A percentile compares a stretch with the other conserved stretches of the same genome.
phyloP scores from a whole-genome alignment of 92 coral and sea anemone species.

The Parazoanthus swiftii region DNA sequence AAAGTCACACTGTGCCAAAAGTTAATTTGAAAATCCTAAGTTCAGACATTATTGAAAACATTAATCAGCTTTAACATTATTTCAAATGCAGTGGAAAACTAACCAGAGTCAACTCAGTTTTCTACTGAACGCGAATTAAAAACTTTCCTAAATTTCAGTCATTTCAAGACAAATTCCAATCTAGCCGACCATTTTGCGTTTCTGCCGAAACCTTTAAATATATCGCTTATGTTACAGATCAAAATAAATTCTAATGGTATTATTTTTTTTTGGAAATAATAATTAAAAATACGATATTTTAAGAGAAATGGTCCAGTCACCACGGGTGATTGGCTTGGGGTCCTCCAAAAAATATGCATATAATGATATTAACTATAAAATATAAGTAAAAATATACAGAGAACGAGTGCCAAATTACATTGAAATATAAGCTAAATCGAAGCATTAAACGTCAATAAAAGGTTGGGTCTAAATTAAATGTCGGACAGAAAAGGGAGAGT shows the following conservation, averaged over 20 bases:
- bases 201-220: not conserved
- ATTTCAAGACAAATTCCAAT: not conserved
- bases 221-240: not conserved
- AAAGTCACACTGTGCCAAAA: not conserved
- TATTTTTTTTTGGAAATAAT: not conserved
- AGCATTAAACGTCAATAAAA: no score
- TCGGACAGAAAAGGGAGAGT: no score
- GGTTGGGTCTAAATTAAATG: no score
- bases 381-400: no score
- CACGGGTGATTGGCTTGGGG: no score
- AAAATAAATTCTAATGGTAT: not conserved
- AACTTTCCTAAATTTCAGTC: not conserved
- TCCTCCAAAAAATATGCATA: no score
- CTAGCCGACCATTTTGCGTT: not conserved
- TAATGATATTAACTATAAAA: no score
- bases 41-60: not conserved
- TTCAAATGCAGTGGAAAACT: not conserved
- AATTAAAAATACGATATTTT: no score
- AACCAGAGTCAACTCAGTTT: not conserved
- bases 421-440: no score
- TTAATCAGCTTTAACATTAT: not conserved
- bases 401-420: no score
- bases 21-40: slow-evolving; percentile 28
- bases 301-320: no score
- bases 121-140: not conserved